phyloP scores from a whole-genome alignment of 1,140 invertebrate species.

The Tribolium castaneum region DNA sequence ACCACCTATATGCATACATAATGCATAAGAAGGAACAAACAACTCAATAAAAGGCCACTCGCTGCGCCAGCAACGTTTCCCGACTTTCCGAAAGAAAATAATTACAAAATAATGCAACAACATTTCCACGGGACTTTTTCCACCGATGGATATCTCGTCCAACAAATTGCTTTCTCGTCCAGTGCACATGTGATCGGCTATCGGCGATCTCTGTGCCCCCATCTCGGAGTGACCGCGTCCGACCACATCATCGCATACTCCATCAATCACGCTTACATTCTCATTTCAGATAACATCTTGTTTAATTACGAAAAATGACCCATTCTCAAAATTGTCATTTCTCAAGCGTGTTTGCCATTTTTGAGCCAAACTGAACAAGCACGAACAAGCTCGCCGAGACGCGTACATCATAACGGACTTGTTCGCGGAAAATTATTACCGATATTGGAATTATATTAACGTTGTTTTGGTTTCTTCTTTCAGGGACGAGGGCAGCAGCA shows the following conservation, averaged over 20 bases:
- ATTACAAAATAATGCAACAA: too few species aligned
- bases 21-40: slow-evolving; percentile 33
- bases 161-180: slow-evolving; percentile 33
- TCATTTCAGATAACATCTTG: slow-evolving; percentile 8
- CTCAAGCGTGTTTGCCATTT: neutral
- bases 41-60: slow-evolving; percentile 20
- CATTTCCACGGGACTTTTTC: too few species aligned
- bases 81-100: neutral
- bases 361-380: neutral
- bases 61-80: neutral
- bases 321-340: neutral
- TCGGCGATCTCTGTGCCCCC: too few species aligned
- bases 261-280: slow-evolving; percentile 14
- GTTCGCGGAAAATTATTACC: slow-evolving; percentile 21
- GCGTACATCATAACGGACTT: slow-evolving; percentile 1
- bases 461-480: neutral
- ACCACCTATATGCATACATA: slow-evolving; percentile 38
- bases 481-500: neutral
- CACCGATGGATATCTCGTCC: neutral
- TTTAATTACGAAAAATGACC: slow-evolving; percentile 6
- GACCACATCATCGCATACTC: slow-evolving; percentile 15
- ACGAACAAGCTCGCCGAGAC: neutral
- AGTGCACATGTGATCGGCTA: slow-evolving; percentile 27
- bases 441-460: neutral
- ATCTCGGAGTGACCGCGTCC: neutral